Evolutionary conservation across 2,888 invertebrate genomes (phyloP).

Genomic region (Mycogona germanica): DNA sequence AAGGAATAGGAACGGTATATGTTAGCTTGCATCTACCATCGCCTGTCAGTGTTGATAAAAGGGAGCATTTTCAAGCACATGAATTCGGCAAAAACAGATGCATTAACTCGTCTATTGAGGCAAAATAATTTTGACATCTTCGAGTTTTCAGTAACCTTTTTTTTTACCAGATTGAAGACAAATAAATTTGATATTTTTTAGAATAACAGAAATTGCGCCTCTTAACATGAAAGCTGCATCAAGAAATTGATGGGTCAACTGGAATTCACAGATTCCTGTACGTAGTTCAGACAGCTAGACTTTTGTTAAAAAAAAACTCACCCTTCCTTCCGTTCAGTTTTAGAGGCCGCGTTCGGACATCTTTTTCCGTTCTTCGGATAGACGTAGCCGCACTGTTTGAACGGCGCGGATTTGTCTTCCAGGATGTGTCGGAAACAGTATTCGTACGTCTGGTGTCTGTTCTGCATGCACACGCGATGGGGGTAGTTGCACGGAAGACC

Average conservation of each 20-base stretch:
- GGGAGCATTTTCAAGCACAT: too few species aligned
- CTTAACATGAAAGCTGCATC: background rate
- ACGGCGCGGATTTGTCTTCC: constrained; percentile 70
- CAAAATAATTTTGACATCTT: too few species aligned
- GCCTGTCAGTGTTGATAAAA: too few species aligned
- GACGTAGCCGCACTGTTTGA: constrained; percentile 61
- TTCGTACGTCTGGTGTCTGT: constrained; percentile 51
- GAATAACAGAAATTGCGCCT: too few species aligned
- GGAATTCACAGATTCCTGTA: background rate
- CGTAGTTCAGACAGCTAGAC: too few species aligned
- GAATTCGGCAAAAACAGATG: too few species aligned
- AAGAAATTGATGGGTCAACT: constrained; percentile 9
- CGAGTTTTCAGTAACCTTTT: too few species aligned
- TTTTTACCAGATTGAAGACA: too few species aligned
- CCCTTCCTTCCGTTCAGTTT: constrained; percentile 56
- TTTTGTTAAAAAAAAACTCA: constrained; percentile 31
- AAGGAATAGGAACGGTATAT: too few species aligned
- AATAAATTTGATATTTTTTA: too few species aligned
- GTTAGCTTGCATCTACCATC: too few species aligned
- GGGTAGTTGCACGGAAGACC: constrained; percentile 24
- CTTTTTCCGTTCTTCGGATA: constrained; percentile 53
- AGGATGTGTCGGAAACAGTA: constrained; percentile 75
- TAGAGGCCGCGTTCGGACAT: constrained; percentile 65
- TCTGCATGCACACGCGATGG: constrained; percentile 36
- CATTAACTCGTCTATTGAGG: too few species aligned